phyloP scores from a whole-genome alignment of 2,888 invertebrate genomes.

The Iphiclides podalirius region DNA sequence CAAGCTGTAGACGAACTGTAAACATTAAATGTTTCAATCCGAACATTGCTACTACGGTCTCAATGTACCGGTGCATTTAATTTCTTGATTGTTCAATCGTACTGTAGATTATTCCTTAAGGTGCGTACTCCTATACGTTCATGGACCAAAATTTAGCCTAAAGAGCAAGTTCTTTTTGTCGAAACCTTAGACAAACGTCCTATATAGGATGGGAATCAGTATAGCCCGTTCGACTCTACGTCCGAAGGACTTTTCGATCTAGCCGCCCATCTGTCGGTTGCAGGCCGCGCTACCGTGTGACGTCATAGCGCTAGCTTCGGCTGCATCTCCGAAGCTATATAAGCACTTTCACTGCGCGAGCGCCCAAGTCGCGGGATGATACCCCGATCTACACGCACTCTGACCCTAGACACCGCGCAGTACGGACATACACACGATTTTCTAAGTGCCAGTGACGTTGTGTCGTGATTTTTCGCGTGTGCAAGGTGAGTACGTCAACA shows the following conservation, averaged over 20 bases:
- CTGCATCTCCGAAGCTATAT: conserved; percentile 70
- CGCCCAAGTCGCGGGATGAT: conserved; percentile 67
- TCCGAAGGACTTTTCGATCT: conserved; percentile 39
- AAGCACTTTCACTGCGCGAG: conserved; percentile 68
- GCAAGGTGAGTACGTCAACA: conserved; percentile 59
- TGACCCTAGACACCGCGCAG: conserved; percentile 58
- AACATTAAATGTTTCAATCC: too few relatives aligned
- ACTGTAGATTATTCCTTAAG: too few relatives aligned
- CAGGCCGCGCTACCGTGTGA: conserved; percentile 42
- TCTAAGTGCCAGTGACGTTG: conserved; percentile 56
- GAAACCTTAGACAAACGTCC: too few relatives aligned
- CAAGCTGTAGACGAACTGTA: too few relatives aligned
- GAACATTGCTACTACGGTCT: too few relatives aligned
- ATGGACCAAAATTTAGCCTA: too few relatives aligned
- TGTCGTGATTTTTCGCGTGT: conserved; percentile 56
- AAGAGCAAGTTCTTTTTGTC: too few relatives aligned
- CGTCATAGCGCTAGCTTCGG: conserved; percentile 45
- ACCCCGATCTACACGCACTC: conserved; percentile 57
- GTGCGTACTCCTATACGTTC: too few relatives aligned
- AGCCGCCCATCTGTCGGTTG: conserved; percentile 36
- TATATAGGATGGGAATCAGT: too few relatives aligned
- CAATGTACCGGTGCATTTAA: too few relatives aligned
- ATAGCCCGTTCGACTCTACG: too few relatives aligned
- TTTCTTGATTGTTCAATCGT: too few relatives aligned
- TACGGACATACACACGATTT: conserved; percentile 28